Percentiles rank a stretch among this genome's conserved stretches.
Evolutionary conservation across 2,888 invertebrate species (phyloP).

Genomic region (Heliconius cydno): DNA sequence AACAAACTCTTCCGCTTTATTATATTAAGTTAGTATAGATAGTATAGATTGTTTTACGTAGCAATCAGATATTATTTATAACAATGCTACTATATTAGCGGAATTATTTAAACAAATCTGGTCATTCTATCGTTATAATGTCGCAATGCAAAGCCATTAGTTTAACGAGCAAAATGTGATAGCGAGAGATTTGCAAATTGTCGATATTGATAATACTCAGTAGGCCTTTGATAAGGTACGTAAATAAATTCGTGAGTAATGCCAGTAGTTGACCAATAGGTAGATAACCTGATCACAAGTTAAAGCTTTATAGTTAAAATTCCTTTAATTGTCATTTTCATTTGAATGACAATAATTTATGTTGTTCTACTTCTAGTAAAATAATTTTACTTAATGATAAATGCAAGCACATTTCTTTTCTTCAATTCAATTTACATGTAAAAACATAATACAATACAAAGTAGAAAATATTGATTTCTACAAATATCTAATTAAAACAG

Average conservation of each 20-base stretch:
- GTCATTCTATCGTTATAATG: constrained; percentile 45
- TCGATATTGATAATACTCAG: constrained; percentile 45
- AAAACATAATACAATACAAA: too few relatives aligned
- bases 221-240: constrained; percentile 34
- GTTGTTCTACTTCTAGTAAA: neutral
- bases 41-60: neutral
- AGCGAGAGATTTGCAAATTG: constrained; percentile 59
- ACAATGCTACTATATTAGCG: constrained; percentile 10
- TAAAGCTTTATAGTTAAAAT: neutral
- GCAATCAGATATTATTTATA: neutral
- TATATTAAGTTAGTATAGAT: too few relatives aligned
- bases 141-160: constrained; percentile 52
- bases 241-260: constrained; percentile 38
- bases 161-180: constrained; percentile 46
- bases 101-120: constrained; percentile 37
- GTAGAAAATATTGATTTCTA: neutral
- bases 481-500: neutral
- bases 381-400: neutral
- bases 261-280: constrained; percentile 25
- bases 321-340: neutral
- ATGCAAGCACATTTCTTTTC: neutral
- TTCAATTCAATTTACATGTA: neutral
- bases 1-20: too few relatives aligned
- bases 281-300: constrained; percentile 17
- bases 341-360: neutral